phyloP scores from a whole-genome alignment of 2,888 invertebrate genomes.

The Cheilosia vernalis region DNA sequence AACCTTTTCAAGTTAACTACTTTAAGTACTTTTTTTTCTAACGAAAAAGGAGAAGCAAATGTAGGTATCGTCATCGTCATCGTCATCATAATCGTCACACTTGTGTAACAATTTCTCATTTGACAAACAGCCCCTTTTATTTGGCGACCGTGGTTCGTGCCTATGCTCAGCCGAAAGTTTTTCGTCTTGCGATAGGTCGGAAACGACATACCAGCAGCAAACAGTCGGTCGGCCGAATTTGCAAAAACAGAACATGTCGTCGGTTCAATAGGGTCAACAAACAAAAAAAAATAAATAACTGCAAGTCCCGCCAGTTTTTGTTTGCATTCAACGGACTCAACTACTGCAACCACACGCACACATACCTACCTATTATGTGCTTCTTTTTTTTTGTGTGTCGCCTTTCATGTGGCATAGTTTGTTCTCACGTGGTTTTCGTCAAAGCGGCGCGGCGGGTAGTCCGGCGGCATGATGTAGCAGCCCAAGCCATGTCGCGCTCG shows the following conservation, averaged over 20 bases:
- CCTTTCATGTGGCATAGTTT: constrained; percentile 34
- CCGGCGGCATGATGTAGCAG: constrained; percentile 17
- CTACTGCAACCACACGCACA: too few relatives aligned
- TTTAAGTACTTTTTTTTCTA: too few relatives aligned
- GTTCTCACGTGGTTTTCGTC: constrained; percentile 51
- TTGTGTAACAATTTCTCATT: too few relatives aligned
- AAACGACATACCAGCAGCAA: constrained; percentile 9
- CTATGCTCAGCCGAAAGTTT: neutral
- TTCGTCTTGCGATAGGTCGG: constrained; percentile 33
- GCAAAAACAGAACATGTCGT: constrained; percentile 22
- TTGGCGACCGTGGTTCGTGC: too few relatives aligned
- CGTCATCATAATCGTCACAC: too few relatives aligned
- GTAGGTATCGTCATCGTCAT: too few relatives aligned
- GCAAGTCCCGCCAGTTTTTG: constrained; percentile 20
- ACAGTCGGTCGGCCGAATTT: constrained; percentile 27
- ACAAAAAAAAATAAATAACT: neutral
- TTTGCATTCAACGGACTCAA: neutral
- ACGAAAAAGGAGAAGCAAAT: too few relatives aligned
- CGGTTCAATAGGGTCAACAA: constrained; percentile 14
- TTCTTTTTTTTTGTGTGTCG: constrained; percentile 8
- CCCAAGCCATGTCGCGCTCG: constrained; percentile 36
- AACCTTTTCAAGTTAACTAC: too few relatives aligned
- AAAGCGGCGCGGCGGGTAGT: constrained; percentile 42
- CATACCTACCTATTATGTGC: neutral
- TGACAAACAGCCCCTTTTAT: too few relatives aligned